These are phyloP conservation scores for Sipha maydis DNA, from an alignment of 2,888 invertebrate species.

Conservation along the genomic window DNA sequence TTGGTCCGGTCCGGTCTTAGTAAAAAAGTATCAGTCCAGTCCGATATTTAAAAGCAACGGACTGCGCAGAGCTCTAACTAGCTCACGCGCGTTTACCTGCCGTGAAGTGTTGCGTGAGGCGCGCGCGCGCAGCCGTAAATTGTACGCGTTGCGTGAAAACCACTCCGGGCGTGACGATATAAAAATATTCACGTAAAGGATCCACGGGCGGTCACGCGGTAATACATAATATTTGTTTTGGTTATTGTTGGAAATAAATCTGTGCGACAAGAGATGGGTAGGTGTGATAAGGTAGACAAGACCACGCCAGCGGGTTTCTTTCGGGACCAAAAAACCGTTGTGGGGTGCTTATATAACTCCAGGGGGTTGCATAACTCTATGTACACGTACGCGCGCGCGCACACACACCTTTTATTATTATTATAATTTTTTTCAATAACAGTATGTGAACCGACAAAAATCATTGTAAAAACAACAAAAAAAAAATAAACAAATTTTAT, in stretches of 20 bases:
- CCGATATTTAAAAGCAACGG: too few species aligned
- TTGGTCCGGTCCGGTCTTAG: too few species aligned
- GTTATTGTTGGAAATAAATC: conserved; percentile 44
- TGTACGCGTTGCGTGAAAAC: conserved; percentile 42
- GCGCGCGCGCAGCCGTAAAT: background rate
- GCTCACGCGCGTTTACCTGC: background rate
- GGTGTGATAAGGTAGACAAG: conserved; percentile 22
- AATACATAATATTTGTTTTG: conserved; percentile 24
- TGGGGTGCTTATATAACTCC: conserved; percentile 42
- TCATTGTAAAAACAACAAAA: background rate
- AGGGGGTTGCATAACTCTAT: conserved; percentile 36
- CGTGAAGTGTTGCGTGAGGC: background rate
- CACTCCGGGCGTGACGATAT: conserved; percentile 10
- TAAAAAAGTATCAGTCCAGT: too few species aligned
- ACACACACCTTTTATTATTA: background rate
- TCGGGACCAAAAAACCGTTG: background rate
- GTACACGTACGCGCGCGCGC: background rate
- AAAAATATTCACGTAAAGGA: conserved; percentile 23
- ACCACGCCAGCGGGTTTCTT: background rate
- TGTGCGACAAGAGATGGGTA: conserved; percentile 26
- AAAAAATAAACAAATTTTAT: background rate
- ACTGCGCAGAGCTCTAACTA: too few species aligned
- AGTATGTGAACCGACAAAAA: conserved; percentile 13
- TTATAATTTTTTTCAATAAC: background rate
- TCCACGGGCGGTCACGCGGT: conserved; percentile 18